phyloP scores from a whole-genome alignment of 1,140 invertebrate species.

The Drosophila lini region DNA sequence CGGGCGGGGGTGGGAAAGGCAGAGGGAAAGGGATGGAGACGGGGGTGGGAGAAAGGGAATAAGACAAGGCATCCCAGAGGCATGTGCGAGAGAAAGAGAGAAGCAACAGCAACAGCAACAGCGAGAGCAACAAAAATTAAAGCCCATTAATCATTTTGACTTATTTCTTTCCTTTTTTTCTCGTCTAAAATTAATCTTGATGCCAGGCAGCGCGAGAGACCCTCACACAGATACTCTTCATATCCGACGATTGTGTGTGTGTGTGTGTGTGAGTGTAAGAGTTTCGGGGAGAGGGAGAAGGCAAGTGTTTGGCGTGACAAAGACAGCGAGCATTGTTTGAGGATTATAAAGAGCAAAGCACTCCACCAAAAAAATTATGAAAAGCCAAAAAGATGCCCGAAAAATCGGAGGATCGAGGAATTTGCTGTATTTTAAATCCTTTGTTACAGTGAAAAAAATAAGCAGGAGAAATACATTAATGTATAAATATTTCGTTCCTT shows the following conservation, averaged over 20 bases:
- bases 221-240: slow-evolving; percentile 41
- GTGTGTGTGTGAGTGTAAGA: slow-evolving; percentile 7
- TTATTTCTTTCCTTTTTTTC: slow-evolving; percentile 80
- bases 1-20: slow-evolving; percentile 21
- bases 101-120: slow-evolving; percentile 10
- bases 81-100: slow-evolving; percentile 25
- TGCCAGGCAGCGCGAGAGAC: slow-evolving; percentile 62
- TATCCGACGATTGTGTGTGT: neutral
- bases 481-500: too few relatives aligned
- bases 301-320: slow-evolving; percentile 23
- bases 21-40: slow-evolving; percentile 1
- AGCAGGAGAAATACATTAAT: too few relatives aligned
- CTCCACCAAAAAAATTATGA: slow-evolving; percentile 29
- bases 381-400: too few relatives aligned
- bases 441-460: neutral
- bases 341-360: slow-evolving; percentile 68
- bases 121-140: slow-evolving; percentile 75
- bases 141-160: slow-evolving; percentile 83
- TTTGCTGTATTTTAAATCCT: neutral
- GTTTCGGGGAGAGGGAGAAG: slow-evolving; percentile 22
- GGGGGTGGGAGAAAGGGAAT: slow-evolving; percentile 6
- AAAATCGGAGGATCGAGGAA: neutral
- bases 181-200: slow-evolving; percentile 84
- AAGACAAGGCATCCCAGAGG: slow-evolving; percentile 6
- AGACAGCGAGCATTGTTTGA: slow-evolving; percentile 39